These are phyloP conservation scores for Dryadula phaetusa DNA, from an alignment of 2,888 invertebrate genomes.

Conservation along the genomic window DNA sequence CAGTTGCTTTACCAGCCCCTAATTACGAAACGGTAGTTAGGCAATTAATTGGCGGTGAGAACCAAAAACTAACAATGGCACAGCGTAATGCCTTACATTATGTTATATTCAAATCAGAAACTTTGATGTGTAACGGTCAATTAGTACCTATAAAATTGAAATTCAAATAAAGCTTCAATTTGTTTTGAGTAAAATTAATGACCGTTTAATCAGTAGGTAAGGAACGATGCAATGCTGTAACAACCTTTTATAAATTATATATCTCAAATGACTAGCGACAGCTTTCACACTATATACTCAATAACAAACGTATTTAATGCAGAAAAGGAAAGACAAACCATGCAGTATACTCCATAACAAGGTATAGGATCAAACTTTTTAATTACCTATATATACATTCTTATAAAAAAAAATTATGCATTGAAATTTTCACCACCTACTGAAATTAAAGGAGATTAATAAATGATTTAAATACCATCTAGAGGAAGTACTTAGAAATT, in stretches of 20 bases:
- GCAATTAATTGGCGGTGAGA: conserved; percentile 79
- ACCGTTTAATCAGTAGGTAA: conserved; percentile 8
- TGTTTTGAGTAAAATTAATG: conserved; percentile 12
- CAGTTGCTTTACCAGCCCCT: conserved; percentile 72
- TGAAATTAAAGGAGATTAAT: too few relatives aligned
- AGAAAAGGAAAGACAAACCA: too few relatives aligned
- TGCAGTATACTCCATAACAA: too few relatives aligned
- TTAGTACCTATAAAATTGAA: conserved; percentile 34
- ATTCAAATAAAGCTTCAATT: conserved; percentile 22
- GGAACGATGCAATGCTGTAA: background rate
- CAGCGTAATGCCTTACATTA: conserved; percentile 53
- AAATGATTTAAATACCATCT: too few relatives aligned
- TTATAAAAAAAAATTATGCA: too few relatives aligned
- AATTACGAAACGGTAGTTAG: conserved; percentile 74
- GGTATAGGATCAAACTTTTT: too few relatives aligned
- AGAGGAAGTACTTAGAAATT: too few relatives aligned
- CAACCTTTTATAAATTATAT: background rate
- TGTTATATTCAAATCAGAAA: conserved; percentile 61
- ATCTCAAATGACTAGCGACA: too few relatives aligned
- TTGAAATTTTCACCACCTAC: too few relatives aligned
- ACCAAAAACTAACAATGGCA: conserved; percentile 76
- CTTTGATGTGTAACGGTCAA: conserved; percentile 49
- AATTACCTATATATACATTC: too few relatives aligned
- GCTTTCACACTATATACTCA: too few relatives aligned
- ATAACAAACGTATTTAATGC: too few relatives aligned